Base-by-base conservation (phyloP, 1,140 invertebrate species). In the Brachionus koreanus region DNA sequence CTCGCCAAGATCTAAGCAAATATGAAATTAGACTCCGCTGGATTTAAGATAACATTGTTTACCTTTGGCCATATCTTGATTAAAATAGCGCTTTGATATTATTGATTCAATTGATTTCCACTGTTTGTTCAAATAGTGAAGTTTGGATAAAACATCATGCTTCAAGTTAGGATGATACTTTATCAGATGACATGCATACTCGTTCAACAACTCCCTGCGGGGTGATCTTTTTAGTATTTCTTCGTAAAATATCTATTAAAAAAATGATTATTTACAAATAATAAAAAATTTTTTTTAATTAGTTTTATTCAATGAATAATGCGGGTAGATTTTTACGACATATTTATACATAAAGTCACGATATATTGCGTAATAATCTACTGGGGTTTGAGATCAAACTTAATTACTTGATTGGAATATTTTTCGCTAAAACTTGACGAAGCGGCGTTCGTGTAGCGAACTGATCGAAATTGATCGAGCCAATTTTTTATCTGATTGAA, bases 401-500 rank as follows among this genome's bases (percentile, higher is more conserved):
- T 83, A 83, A 67, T 83, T 86, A 86, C 65, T 86, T 87, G 85
- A 83, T 87, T 87, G 42, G 87, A 85, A 57, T 88, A 88, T 83
- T 86, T 86, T 84, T 88, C 87, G 4, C 76, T 85, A 86, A 16
- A 86, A 84, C 83, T 85, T 84, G 39, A 46, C 42, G 16, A 79
- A 84, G 72, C 83, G 76, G 19, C 85, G 84, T 39, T 85, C 65
- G 84, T 86, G 84, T 13, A 84, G 85, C 65, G 83, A 83, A 61
- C 25, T 12, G 82, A 49, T 85, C 93, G 92, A 84, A 94, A 91
- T 86, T 92, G 91, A 85, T 91, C 92, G 77, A 94, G 89, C 93
- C 93, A 94, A 85, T 92, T 92, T 88, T 92, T 93, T 69, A 94
- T 90, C 86, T 94, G 92, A 52, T 91, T 92, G 88, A 93, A 94